Evolutionary conservation across 2,113 vertebrate species (phyloP).

Genomic region (Romanogobio albipinnatus): DNA sequence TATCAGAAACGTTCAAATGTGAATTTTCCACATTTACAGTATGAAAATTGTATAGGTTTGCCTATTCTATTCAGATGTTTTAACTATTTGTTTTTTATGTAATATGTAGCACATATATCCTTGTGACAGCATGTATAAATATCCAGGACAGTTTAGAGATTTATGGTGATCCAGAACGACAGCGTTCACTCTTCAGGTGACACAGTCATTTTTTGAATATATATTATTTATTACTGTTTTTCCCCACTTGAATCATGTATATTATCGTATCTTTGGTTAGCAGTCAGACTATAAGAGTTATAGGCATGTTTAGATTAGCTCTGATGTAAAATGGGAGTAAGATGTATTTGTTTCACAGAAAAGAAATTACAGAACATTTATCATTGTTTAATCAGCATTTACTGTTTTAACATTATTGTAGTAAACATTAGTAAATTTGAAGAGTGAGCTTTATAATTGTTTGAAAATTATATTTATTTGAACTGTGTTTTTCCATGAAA

Average conservation of each 20-base stretch:
- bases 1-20: neutral
- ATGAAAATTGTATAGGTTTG: neutral
- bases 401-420: neutral
- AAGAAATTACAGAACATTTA: neutral
- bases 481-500: no score
- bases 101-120: neutral
- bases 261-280: neutral
- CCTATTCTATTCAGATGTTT: neutral
- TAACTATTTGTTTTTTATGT: neutral
- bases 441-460: neutral
- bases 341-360: neutral
- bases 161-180: neutral
- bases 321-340: neutral
- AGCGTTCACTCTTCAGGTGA: neutral
- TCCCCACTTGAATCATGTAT: neutral
- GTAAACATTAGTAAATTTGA: neutral
- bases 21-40: conserved; percentile 10
- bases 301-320: neutral
- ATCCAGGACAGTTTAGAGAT: neutral
- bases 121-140: neutral
- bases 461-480: neutral
- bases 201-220: neutral
- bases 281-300: neutral
- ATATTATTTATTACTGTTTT: neutral
- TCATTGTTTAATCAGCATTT: neutral